Evolutionary conservation across 1,140 invertebrate genomes (phyloP).

Genomic region (Pantala flavescens): DNA sequence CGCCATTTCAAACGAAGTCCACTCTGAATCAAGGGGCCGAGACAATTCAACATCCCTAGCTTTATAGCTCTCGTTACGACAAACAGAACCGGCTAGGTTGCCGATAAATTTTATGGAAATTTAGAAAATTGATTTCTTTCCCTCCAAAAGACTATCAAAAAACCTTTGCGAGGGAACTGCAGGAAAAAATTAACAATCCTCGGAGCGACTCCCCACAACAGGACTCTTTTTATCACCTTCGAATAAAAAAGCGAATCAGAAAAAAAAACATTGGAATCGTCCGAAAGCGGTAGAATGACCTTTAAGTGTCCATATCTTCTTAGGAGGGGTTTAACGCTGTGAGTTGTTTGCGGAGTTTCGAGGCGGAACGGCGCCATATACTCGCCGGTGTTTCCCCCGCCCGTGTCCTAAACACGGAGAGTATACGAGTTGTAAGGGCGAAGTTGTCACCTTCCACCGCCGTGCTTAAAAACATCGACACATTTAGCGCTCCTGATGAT

Average conservation of each 20-base stretch:
- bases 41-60: too few relatives aligned
- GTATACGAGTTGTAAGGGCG: background rate
- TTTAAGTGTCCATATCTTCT: background rate
- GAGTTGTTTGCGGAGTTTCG: background rate
- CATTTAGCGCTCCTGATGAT: background rate
- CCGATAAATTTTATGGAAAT: too few relatives aligned
- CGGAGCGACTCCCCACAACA: too few relatives aligned
- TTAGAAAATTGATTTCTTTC: too few relatives aligned
- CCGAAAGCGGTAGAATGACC: background rate
- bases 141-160: too few relatives aligned
- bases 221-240: background rate
- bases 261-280: background rate
- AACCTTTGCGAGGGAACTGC: too few relatives aligned
- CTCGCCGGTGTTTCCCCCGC: background rate
- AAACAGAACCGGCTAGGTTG: too few relatives aligned
- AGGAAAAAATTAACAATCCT: too few relatives aligned
- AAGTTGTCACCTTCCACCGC: background rate
- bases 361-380: slow-evolving; percentile 1
- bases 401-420: slow-evolving; percentile 5
- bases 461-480: background rate
- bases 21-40: too few relatives aligned
- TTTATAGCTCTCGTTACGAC: too few relatives aligned
- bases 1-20: too few relatives aligned
- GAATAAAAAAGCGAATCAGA: background rate
- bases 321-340: background rate